Conservation (phyloP, 1,140 invertebrate genomes). For the Camponotus pennsylvanicus region DNA sequence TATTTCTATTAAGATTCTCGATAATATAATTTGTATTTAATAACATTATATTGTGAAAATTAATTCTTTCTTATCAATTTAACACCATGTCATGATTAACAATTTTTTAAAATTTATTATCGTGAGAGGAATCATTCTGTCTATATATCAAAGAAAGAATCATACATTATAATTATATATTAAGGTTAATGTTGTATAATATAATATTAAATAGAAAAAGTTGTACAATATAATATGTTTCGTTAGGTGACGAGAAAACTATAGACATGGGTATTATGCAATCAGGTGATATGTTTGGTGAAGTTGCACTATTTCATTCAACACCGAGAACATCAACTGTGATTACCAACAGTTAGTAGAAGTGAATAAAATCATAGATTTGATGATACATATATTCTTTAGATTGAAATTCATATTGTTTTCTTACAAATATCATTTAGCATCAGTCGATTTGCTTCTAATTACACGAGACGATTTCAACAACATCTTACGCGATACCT, state of each 20-base stretch:
- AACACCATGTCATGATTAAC: background rate
- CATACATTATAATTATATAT: background rate
- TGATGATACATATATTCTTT: background rate
- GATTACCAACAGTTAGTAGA: conserved; percentile 85
- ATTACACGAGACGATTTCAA: conserved; percentile 87
- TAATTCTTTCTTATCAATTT: background rate
- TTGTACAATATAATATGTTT: background rate
- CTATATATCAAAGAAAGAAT: background rate
- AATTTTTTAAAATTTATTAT: background rate
- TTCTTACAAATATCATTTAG: conserved; percentile 75
- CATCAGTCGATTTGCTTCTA: conserved; percentile 86
- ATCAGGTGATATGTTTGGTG: conserved; percentile 88
- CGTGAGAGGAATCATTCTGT: background rate
- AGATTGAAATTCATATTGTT: background rate
- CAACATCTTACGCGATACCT: conserved; percentile 86
- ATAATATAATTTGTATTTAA: background rate
- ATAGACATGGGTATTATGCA: conserved; percentile 74
- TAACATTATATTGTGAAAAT: background rate
- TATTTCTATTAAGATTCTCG: background rate
- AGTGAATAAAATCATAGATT: background rate
- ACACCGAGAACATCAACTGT: conserved; percentile 87
- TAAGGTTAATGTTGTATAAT: background rate
- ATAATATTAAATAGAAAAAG: background rate
- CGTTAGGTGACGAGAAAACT: conserved; percentile 69
- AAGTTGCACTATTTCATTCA: conserved; percentile 88